These are phyloP conservation scores for Paramuricea clavata DNA, from an alignment of 92 coral and sea anemone genomes.

Conservation along the genomic window DNA sequence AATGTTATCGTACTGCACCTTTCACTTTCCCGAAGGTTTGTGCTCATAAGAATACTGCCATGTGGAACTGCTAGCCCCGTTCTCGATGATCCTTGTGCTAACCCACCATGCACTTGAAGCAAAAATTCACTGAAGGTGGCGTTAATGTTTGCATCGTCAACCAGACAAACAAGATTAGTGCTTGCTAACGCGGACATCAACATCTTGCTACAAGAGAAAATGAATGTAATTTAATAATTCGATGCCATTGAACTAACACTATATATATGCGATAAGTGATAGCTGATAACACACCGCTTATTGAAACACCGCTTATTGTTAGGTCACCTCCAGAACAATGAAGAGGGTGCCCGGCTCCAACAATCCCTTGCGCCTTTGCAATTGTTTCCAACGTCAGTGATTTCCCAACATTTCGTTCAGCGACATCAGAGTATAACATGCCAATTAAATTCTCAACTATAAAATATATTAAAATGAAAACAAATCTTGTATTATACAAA, in stretches of 20 bases:
- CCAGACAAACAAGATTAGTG: slow-evolving; percentile 13
- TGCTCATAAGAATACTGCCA: slow-evolving; percentile 21
- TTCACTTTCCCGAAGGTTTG: slow-evolving; percentile 29
- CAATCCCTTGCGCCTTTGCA: slow-evolving; percentile 40
- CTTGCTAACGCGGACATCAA: slow-evolving; percentile 18
- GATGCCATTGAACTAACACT: too few species aligned
- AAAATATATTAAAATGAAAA: too few species aligned
- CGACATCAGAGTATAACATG: too few species aligned
- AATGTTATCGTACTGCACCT: too few species aligned
- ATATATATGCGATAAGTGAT: too few species aligned
- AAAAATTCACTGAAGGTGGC: slow-evolving; percentile 16
- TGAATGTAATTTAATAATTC: not conserved
- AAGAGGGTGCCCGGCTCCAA: not conserved
- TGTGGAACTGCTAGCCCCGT: slow-evolving; percentile 32
- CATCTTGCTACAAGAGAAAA: slow-evolving; percentile 23
- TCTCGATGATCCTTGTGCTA: slow-evolving; percentile 37
- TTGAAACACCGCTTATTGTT: slow-evolving; percentile 38
- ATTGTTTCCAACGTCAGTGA: not conserved
- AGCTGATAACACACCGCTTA: too few species aligned
- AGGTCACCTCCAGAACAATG: slow-evolving; percentile 48
- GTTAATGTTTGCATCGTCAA: slow-evolving; percentile 44
- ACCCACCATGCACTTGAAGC: slow-evolving; percentile 32
- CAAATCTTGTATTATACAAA: too few species aligned
- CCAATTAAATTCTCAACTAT: too few species aligned
- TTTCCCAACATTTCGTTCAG: not conserved